These are phyloP conservation scores for Arge pagana DNA, from an alignment of 2,888 invertebrate genomes.

Conservation along the genomic window DNA sequence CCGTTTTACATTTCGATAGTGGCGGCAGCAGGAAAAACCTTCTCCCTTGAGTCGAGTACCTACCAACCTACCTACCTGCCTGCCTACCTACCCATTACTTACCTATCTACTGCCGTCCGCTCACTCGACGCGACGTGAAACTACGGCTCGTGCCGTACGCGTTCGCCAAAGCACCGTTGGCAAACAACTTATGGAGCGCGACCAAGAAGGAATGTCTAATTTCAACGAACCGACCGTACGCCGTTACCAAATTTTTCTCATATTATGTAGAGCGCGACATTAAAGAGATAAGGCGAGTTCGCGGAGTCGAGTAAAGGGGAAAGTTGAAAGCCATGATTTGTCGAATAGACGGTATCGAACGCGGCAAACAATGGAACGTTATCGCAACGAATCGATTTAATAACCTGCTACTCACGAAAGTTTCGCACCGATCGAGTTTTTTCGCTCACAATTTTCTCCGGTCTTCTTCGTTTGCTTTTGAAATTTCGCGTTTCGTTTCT, in stretches of 20 bases:
- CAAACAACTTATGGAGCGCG: constrained; percentile 28
- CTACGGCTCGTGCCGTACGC: neutral
- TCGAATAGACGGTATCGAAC: neutral
- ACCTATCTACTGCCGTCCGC: neutral
- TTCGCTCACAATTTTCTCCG: neutral
- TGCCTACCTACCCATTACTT: neutral
- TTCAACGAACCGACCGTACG: constrained; percentile 32
- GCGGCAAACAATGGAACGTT: neutral
- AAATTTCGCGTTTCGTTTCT: too few species aligned
- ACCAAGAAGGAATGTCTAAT: constrained; percentile 30
- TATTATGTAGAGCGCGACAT: constrained; percentile 22
- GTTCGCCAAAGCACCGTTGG: constrained; percentile 21
- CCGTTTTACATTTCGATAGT: too few species aligned
- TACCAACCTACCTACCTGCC: neutral
- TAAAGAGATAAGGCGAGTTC: neutral
- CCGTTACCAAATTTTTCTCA: constrained; percentile 18
- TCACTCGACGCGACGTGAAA: too few species aligned
- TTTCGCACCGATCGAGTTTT: neutral
- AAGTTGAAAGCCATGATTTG: too few species aligned
- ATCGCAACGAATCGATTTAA: too few species aligned
- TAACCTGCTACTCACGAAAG: too few species aligned
- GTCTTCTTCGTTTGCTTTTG: too few species aligned
- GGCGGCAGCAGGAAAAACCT: too few species aligned
- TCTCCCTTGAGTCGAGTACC: too few species aligned
- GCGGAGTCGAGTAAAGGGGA: constrained; percentile 3